Conservation (phyloP, 2,888 invertebrate species). For the Xanthia togata region DNA sequence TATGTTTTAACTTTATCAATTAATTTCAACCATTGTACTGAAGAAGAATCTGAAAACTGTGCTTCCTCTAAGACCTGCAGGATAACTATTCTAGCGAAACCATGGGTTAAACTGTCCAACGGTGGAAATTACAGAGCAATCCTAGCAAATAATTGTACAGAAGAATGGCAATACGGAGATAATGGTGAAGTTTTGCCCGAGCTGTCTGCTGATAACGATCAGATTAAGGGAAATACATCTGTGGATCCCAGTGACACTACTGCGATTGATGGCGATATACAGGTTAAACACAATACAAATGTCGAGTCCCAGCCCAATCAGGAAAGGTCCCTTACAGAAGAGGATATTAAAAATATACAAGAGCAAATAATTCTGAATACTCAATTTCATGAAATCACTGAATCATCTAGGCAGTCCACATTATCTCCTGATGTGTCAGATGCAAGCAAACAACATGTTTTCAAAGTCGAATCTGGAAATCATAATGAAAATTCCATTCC, state of each 20-base stretch:
- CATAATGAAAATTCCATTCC: constrained; percentile 64
- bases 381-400: constrained; percentile 57
- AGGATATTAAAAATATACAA: constrained; percentile 81
- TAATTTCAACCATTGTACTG: constrained; percentile 85
- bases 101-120: constrained; percentile 91
- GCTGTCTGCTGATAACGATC: constrained; percentile 63
- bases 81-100: constrained; percentile 91
- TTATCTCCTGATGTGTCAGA: constrained; percentile 51
- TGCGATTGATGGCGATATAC: constrained; percentile 77
- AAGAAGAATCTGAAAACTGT: constrained; percentile 74
- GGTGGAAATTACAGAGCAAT: constrained; percentile 91
- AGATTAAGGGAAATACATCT: constrained; percentile 64
- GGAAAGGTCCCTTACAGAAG: constrained; percentile 76
- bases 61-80: constrained; percentile 88
- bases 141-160: constrained; percentile 92
- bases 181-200: constrained; percentile 78
- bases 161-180: constrained; percentile 87
- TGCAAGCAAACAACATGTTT: constrained; percentile 64
- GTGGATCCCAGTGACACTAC: constrained; percentile 69
- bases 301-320: constrained; percentile 75
- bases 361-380: constrained; percentile 83
- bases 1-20: constrained; percentile 90
- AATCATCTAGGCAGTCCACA: constrained; percentile 42
- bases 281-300: constrained; percentile 77
- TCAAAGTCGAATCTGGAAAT: constrained; percentile 67